Evolutionary conservation across 2,113 vertebrate species (phyloP).

Genomic region (Bufo gargarizans): DNA sequence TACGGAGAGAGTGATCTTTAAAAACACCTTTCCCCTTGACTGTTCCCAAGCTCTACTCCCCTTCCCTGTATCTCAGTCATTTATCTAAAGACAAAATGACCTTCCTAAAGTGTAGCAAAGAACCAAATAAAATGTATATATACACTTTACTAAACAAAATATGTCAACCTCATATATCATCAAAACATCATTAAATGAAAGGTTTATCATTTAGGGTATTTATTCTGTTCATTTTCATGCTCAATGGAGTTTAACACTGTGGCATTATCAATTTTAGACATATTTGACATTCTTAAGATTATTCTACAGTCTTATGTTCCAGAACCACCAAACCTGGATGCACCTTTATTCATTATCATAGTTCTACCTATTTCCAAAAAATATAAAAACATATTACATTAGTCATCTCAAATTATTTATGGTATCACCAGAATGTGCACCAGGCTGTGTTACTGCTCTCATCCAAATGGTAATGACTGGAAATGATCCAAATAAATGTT

Average conservation of each 20-base stretch:
- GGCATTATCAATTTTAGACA: not conserved
- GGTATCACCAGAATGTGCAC: not conserved
- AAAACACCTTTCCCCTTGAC: slow-evolving; percentile 17
- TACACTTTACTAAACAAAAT: slow-evolving; percentile 36
- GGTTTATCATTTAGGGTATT: not conserved
- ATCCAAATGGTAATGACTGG: not conserved
- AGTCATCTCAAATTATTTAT: not conserved
- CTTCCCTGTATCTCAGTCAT: slow-evolving; percentile 11
- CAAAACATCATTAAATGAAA: not conserved
- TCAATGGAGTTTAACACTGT: not conserved
- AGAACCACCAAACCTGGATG: not conserved
- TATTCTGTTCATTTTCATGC: not conserved
- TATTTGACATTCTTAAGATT: not conserved
- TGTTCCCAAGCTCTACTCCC: slow-evolving; percentile 28
- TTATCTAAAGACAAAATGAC: slow-evolving; percentile 25
- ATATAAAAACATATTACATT: not conserved
- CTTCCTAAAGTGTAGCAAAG: slow-evolving; percentile 37
- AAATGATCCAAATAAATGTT: not conserved
- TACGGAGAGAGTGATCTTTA: slow-evolving; percentile 92
- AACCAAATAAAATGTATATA: slow-evolving; percentile 53
- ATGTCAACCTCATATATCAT: not conserved
- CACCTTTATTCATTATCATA: not conserved
- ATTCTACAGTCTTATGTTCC: not conserved
- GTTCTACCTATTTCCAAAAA: not conserved
- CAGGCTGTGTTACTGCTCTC: not conserved